A percentile compares a stretch with the other conserved stretches of the same genome.
phyloP scores from a whole-genome alignment of 2,888 invertebrate species.

The Dorcus hopei region DNA sequence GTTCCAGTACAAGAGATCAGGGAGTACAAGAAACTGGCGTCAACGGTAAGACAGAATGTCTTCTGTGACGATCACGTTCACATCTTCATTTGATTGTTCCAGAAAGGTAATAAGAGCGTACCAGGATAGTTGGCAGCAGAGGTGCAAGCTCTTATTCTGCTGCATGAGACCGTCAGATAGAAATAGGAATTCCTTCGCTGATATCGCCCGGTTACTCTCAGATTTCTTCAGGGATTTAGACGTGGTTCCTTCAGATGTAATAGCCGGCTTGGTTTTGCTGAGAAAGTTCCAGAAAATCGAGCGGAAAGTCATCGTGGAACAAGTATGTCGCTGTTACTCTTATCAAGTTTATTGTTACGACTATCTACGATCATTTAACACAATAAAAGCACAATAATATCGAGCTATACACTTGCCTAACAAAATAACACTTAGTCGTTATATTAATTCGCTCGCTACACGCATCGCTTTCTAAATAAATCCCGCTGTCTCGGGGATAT shows the following conservation, averaged over 20 bases:
- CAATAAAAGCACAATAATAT: no score
- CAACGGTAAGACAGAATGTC: slow-evolving; percentile 59
- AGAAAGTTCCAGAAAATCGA: slow-evolving; percentile 78
- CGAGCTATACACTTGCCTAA: no score
- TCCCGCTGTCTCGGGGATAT: no score
- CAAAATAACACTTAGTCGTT: no score
- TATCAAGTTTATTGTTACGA: background rate
- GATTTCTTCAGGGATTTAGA: slow-evolving; percentile 87
- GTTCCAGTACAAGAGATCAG: slow-evolving; percentile 72
- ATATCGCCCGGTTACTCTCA: slow-evolving; percentile 77
- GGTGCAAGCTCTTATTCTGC: slow-evolving; percentile 78
- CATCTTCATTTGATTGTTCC: slow-evolving; percentile 29
- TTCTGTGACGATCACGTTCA: background rate
- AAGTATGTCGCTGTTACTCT: slow-evolving; percentile 45
- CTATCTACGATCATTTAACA: no score
- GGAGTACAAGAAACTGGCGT: slow-evolving; percentile 78
- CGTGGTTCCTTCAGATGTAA: slow-evolving; percentile 83
- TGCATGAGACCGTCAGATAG: slow-evolving; percentile 77
- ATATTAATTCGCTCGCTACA: no score
- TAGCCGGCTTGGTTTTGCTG: slow-evolving; percentile 77
- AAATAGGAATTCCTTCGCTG: slow-evolving; percentile 78
- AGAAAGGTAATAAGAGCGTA: slow-evolving; percentile 84
- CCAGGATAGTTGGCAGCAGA: slow-evolving; percentile 83
- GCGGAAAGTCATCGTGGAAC: slow-evolving; percentile 69
- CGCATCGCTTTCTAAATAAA: no score